Base-by-base conservation (phyloP, 2,797 vertebrate species). In the Mycteria americana region DNA sequence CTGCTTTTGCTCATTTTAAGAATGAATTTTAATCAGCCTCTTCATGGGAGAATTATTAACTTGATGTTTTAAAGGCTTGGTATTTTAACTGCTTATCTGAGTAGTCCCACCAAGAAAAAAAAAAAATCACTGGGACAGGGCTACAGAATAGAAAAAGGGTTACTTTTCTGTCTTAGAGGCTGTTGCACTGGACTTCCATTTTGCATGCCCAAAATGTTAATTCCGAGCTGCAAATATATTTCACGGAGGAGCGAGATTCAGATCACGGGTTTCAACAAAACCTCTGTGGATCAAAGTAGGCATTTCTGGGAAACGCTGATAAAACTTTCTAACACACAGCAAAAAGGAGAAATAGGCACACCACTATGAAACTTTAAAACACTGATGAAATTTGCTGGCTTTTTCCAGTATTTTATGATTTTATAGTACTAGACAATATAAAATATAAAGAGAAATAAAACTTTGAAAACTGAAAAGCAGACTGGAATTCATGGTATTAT, bases 301-400 rank as follows among this genome's bases (percentile, higher is more conserved):
- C 95, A 97, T 95, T 98, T 98, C 98, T 98, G 98, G 98, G 98
- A 98, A 98, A 98, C 98, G 97, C 98, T 98, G 98, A 98, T 98
- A 97, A 98, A 97, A 98, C 95, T 97, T 97, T 98, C 97, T 98
- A 98, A 98, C 97, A 98, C 98, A 98, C 96, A 98, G 98, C 98
- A 98, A 97, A 98, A 98, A 98, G 98, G 98, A 98, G 97, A 98
- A 98, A 98, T 97, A 98, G 98, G 98, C 98, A 98, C 98, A 98
- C 97, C 98, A 98, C 98, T 98, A 98, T 98, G 98, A 98, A 98
- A 98, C 97, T 98, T 98, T 97, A 98, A 97, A 98, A 98, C 98
- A 98, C 78, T 97, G 98, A 98, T 98, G 98, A 98, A 98, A 98
- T 97, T 98, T 97, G 97, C 98, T 97, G 98, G 97, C 92, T 97